phyloP scores from a whole-genome alignment of 2,888 invertebrate genomes.

The Meganola albula region DNA sequence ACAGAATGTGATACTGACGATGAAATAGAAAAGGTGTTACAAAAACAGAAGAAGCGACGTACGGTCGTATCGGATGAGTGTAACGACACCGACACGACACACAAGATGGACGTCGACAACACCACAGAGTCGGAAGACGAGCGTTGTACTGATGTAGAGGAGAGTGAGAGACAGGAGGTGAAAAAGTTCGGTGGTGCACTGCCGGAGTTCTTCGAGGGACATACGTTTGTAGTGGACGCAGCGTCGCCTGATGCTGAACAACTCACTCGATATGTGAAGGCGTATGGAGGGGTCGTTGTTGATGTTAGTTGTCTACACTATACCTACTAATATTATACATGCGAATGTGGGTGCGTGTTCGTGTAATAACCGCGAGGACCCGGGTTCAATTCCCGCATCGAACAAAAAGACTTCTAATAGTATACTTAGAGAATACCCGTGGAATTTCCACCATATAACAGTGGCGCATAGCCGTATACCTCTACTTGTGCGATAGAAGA shows the following conservation, averaged over 20 bases:
- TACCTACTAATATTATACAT: too few relatives aligned
- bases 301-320: constrained; percentile 34
- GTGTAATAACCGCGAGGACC: too few relatives aligned
- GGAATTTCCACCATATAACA: too few relatives aligned
- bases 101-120: not conserved
- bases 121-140: not conserved
- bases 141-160: constrained; percentile 16
- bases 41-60: constrained; percentile 34
- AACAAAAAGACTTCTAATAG: too few relatives aligned
- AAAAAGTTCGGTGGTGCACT: constrained; percentile 29
- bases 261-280: constrained; percentile 72
- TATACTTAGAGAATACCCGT: too few relatives aligned
- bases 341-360: too few relatives aligned
- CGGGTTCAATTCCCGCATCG: too few relatives aligned
- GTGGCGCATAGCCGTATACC: too few relatives aligned
- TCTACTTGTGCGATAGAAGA: too few relatives aligned
- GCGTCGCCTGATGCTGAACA: constrained; percentile 30
- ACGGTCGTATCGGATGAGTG: constrained; percentile 1
- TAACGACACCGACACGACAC: not conserved
- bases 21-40: constrained; percentile 72
- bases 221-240: constrained; percentile 60
- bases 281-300: constrained; percentile 78
- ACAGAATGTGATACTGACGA: constrained; percentile 78
- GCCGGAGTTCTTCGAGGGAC: constrained; percentile 65
- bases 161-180: not conserved